phyloP scores from a whole-genome alignment of 2,113 vertebrate genomes.

The Sigmodon hispidus region DNA sequence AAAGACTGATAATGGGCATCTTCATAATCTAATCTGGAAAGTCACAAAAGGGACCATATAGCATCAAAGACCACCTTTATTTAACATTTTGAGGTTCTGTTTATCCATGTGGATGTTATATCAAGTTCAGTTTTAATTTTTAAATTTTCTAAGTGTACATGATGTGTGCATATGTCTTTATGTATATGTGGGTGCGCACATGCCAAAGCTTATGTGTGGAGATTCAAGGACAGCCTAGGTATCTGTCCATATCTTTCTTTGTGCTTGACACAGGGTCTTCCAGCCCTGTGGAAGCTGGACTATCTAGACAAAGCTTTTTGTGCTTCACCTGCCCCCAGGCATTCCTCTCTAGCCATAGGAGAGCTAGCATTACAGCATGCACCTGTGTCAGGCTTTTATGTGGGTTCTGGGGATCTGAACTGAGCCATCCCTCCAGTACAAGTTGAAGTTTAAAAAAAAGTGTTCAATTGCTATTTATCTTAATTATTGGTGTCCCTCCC shows the following conservation, averaged over 20 bases:
- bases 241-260: not conserved
- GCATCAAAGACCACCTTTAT: not conserved
- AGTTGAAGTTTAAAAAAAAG: not conserved
- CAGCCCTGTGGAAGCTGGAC: not conserved
- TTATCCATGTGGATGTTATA: too few relatives aligned
- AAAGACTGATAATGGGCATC: not conserved
- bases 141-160: too few relatives aligned
- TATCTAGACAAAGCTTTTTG: not conserved
- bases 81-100: not conserved
- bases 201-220: not conserved
- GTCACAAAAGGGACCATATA: accelerated
- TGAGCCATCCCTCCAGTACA: not conserved
- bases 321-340: too few relatives aligned
- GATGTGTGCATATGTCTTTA: not conserved
- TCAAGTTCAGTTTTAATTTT: not conserved
- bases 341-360: not conserved
- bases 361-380: not conserved
- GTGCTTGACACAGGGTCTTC: not conserved
- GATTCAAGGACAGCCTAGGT: not conserved
- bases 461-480: not conserved
- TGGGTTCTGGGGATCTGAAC: not conserved
- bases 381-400: not conserved
- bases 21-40: accelerated
- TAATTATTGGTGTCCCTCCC: not conserved
- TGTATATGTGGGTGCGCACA: not conserved